Evolutionary conservation across 2,888 invertebrate genomes (phyloP).

Genomic region (Ernsta delagoae): DNA sequence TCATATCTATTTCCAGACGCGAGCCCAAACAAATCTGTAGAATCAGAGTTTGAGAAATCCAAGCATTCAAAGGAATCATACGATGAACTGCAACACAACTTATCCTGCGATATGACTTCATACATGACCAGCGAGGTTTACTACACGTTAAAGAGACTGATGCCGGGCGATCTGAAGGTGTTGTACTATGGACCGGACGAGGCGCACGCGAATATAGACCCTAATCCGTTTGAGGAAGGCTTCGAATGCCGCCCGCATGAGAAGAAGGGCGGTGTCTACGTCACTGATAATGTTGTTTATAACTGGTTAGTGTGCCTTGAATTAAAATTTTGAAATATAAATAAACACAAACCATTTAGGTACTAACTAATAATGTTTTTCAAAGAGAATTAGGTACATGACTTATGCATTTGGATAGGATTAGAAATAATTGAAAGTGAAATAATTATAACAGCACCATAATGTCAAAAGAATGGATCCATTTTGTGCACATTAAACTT

Average conservation of each 20-base stretch:
- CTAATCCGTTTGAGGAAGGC: slow-evolving; percentile 90
- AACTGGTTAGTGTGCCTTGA: slow-evolving; percentile 73
- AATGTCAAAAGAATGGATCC: no score
- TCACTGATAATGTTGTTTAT: slow-evolving; percentile 93
- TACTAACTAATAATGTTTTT: no score
- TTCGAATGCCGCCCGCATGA: slow-evolving; percentile 86
- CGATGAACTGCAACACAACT: slow-evolving; percentile 78
- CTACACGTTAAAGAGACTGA: slow-evolving; percentile 92
- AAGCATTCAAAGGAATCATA: slow-evolving; percentile 55
- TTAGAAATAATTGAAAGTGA: no score
- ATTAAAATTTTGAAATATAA: no score
- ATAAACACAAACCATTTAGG: no score
- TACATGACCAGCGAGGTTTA: slow-evolving; percentile 90
- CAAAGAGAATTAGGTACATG: no score
- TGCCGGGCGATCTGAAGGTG: slow-evolving; percentile 93
- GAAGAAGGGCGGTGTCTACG: slow-evolving; percentile 92
- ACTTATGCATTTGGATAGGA: no score
- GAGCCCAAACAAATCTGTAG: slow-evolving; percentile 71
- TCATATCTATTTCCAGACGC: slow-evolving; percentile 58
- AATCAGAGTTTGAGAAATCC: slow-evolving; percentile 64
- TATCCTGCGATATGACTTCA: slow-evolving; percentile 89
- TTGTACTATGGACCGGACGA: slow-evolving; percentile 85
- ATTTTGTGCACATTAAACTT: no score
- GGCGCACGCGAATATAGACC: slow-evolving; percentile 74
- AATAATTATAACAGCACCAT: no score